A percentile compares a stretch with the other conserved stretches of the same genome.
Evolutionary conservation across 2,797 vertebrate genomes (phyloP).

Genomic region (Cuniculus paca): DNA sequence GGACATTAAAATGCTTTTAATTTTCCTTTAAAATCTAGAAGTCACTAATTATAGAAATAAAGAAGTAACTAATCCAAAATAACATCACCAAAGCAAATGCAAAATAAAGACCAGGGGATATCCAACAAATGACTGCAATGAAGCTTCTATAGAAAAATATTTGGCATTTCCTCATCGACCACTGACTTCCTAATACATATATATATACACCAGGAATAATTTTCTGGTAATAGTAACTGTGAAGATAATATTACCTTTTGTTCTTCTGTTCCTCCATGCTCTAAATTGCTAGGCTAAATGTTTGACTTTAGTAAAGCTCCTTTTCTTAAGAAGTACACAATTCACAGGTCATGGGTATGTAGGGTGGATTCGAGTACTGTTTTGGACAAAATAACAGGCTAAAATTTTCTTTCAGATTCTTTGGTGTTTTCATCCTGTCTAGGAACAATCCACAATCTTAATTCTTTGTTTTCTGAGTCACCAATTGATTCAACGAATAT

Average conservation of each 20-base stretch:
- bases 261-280: not conserved
- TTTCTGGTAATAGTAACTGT: not conserved
- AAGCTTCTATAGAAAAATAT: not conserved
- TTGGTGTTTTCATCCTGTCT: not conserved
- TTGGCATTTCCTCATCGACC: not conserved
- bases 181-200: not conserved
- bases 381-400: not conserved
- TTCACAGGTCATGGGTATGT: not conserved
- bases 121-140: not conserved
- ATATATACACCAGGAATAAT: not conserved
- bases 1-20: not conserved
- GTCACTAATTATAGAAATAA: not conserved
- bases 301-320: not conserved
- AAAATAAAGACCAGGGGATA: not conserved
- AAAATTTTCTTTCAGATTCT: not conserved
- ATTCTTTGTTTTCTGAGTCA: not conserved
- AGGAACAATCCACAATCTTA: not conserved
- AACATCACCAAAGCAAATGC: not conserved
- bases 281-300: not conserved
- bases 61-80: conserved; percentile 7
- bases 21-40: conserved; percentile 29
- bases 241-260: not conserved
- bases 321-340: not conserved
- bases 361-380: not conserved
- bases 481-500: not conserved